Evolutionary conservation across 1,140 invertebrate species (phyloP), one percentile per base, ranked within the genome.

Genomic region (Drosophila teissieri): DNA sequence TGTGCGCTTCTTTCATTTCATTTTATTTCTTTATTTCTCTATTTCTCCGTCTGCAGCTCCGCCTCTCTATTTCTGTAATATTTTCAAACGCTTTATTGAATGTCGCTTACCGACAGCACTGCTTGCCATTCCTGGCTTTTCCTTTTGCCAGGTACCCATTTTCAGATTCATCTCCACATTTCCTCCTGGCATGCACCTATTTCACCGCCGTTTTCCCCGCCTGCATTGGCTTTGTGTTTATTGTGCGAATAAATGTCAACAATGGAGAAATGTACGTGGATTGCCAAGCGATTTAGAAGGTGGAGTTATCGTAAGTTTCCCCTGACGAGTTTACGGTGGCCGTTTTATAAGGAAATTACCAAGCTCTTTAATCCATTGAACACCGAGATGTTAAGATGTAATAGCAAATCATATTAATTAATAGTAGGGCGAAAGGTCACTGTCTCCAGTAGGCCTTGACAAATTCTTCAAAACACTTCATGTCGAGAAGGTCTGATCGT

Each of bases 11-110:
- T 69, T 83, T 80, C 67, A 73, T 88, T 86, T 73, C 80, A 80
- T 79, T 85, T 79, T 70, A 75, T 74, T 85, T 56, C 63, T 24
- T n/a, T n/a, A n/a, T n/a, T n/a, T n/a, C n/a, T n/a, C n/a, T n/a
- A n/a, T n/a, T 85, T 56, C 63, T 24, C 45, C 39, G 39, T 72
- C 45, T 27, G 34, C 46, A 57, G 27, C 53, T 34, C 19, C 36
- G 24, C 48, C 19, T 48, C 14, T 42, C n/a, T 37, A 14, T 45
- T 64, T 42, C 45, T 55, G 65, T 60, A 73, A 83, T 88, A 88
- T 89, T 83, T 78, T 61, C 72, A 84, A 88, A 88, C 84, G 84
- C 80, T 88, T 89, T 88, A 89, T 89, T 88, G 84, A 88, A 88
- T 84, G 80, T 78, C 68, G 63, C 78, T 85, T 72, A 72, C 65